Evolutionary conservation across 2,113 vertebrate genomes (phyloP).

Genomic region (Rhinogobius similis): DNA sequence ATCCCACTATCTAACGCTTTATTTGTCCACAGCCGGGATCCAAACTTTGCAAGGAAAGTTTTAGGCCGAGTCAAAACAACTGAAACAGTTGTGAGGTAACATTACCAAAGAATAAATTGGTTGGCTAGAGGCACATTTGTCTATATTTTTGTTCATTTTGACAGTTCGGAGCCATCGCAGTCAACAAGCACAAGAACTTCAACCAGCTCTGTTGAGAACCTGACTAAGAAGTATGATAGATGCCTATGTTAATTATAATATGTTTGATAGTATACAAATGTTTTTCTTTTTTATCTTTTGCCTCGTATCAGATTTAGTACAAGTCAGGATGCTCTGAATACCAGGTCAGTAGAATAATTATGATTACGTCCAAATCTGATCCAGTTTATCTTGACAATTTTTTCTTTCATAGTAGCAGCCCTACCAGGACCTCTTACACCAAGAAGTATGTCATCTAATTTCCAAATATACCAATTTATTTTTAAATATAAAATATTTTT

Average conservation of each 20-base stretch:
- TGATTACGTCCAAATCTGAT: neutral
- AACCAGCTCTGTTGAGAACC: conserved; percentile 50
- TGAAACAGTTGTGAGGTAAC: conserved; percentile 64
- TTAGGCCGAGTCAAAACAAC: conserved; percentile 47
- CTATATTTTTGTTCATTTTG: conserved; percentile 5
- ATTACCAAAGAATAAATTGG: neutral
- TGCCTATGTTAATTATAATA: neutral
- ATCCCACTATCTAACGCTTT: too few relatives aligned
- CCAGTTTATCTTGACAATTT: neutral
- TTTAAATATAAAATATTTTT: conserved; percentile 1
- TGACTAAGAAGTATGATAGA: conserved; percentile 65
- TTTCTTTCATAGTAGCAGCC: conserved; percentile 27
- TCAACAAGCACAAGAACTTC: conserved; percentile 19
- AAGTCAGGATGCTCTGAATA: conserved; percentile 50
- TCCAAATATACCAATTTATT: neutral
- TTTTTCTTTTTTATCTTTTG: neutral
- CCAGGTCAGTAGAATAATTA: conserved; percentile 53
- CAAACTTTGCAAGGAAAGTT: conserved; percentile 84
- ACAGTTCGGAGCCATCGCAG: conserved; percentile 36
- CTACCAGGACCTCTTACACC: conserved; percentile 42
- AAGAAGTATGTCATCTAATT: conserved; percentile 44
- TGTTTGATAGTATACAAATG: neutral
- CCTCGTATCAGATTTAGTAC: conserved; percentile 65
- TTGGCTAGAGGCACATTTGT: neutral
- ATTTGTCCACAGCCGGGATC: conserved; percentile 77